These are phyloP conservation scores for Coryphaenoides rupestris DNA, from an alignment of 2,113 vertebrate genomes.

Conservation along the genomic window DNA sequence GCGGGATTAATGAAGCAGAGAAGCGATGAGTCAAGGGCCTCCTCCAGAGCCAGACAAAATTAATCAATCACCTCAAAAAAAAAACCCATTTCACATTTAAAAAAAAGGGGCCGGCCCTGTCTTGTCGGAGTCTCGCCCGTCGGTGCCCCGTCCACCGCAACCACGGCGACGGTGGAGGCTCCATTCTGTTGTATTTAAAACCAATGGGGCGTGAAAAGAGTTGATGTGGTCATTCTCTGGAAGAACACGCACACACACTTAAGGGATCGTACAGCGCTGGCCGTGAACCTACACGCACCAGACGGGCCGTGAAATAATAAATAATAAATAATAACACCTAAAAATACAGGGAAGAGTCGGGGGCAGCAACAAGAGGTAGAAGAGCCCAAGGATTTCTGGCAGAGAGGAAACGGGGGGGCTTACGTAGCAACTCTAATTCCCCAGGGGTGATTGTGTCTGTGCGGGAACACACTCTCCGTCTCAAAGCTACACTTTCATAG, in stretches of 20 bases:
- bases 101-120: not conserved
- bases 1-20: constrained; percentile 35
- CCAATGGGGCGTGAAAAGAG: constrained; percentile 12
- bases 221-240: not conserved
- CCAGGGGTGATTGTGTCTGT: too few species aligned
- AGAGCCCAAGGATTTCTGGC: not conserved
- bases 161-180: constrained; percentile 33
- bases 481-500: not conserved
- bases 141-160: constrained; percentile 29
- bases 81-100: too few species aligned
- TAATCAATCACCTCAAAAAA: constrained; percentile 48
- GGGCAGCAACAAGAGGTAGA: not conserved
- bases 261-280: not conserved
- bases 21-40: constrained; percentile 42
- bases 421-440: not conserved
- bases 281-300: not conserved
- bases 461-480: not conserved
- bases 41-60: constrained; percentile 36
- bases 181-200: constrained; percentile 16
- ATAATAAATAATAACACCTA: too few species aligned
- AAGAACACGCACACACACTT: not conserved
- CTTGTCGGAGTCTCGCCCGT: constrained; percentile 6
- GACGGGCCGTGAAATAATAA: not conserved
- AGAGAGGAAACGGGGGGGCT: not conserved
- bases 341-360: not conserved